Evolutionary conservation across 2,113 vertebrate species (phyloP), one percentile per base, ranked within the genome.

Genomic region (Tichodroma muraria): DNA sequence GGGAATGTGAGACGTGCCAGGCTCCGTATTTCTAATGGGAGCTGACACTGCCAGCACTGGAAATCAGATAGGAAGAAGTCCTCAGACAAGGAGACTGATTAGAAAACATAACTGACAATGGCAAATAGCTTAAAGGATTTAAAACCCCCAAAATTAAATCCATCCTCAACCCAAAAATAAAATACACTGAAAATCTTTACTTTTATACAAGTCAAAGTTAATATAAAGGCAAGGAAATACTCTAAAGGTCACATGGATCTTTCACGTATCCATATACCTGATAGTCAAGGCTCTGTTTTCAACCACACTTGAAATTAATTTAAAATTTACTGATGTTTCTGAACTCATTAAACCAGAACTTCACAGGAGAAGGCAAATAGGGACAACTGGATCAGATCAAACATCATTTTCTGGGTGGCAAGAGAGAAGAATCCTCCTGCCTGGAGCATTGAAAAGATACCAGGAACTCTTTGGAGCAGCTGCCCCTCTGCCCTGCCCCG

Each of bases 41-140:
- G 52, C 77, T 54, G 80, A 93, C 79, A 77, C 93, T 56, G 93
- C 91, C 63, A 84, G 57, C 84, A 49, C 80, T 4, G 13, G 85
- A 73, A 94, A 80, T 92, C 80, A 82, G 61, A 91, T 38, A 78
- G 95, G 93, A 95, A 95, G 91, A 89, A 93, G 91, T 94, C 89
- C 94, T 89, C 47, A 50, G 78, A 96, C 92, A 92, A 96, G 96
- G 61, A 96, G 89, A 63, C 76, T 94, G 93, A 96, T 95, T 94
- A 87, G 83, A 85, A 85, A 90, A 11, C n/a, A 22, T 61, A 87
- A 81, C 54, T 40, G 56, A 63, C 70, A 49, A 59, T 49, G 28
- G 79, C 30, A 88, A 72, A 90, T 33, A 88, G 47, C 75, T 91
- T 84, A 88, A 73, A 90, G 90, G 85, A 63, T 68, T 80, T 60